Base-by-base conservation (phyloP, 1,140 invertebrate genomes). In the Globodera ellingtonae region DNA sequence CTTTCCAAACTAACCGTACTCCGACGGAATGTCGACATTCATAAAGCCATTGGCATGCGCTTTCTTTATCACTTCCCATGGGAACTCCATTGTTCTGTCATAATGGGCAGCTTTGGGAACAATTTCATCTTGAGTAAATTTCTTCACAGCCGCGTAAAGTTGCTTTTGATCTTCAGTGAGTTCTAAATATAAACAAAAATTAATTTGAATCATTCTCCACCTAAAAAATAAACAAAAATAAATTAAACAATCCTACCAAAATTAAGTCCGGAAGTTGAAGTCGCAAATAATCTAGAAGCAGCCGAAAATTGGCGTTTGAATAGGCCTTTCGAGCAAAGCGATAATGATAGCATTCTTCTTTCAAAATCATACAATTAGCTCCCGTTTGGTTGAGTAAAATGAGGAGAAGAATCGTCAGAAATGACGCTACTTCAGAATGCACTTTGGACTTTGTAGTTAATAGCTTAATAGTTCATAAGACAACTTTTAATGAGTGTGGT, bases 1-100 rank as follows among this genome's bases (percentile, higher is more conserved):
- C 21, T 44, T 10, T 69, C 65, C 18, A 62, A 15, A 44, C 47
- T 81, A 6, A 67, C 87, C 92, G 89, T 91, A 92, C 82, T 92
- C 89, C 80, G 85, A 71, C 10, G 95, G 95, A 89, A 98, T 93
- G 85, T 95, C 93, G 44, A 92, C 91, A 89, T 98, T 98, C 90
- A 96, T 93, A 9, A 98, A 91, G 62, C 97, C 97, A 75, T 98
- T 82, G 66, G 92, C 91, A 92, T 94, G 95, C 18, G 95, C 95
- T 90, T 98, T 97, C 91, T 98, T 98, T 4, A 98, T 91, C 82
- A 98, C 92, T 10, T 94, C 94, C 95, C 94, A 95, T 3, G 97
- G 97, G 91, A 94, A 99, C 66, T 95, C 93, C 86, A 95, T 95
- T 84, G 93, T 93, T 90, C 92, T 93, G 90, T 98, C 96, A 91